Percentiles rank a stretch among this genome's conserved stretches.
These are phyloP conservation scores for Philopedon plagiatum DNA, from an alignment of 2,888 invertebrate genomes.

Conservation along the genomic window DNA sequence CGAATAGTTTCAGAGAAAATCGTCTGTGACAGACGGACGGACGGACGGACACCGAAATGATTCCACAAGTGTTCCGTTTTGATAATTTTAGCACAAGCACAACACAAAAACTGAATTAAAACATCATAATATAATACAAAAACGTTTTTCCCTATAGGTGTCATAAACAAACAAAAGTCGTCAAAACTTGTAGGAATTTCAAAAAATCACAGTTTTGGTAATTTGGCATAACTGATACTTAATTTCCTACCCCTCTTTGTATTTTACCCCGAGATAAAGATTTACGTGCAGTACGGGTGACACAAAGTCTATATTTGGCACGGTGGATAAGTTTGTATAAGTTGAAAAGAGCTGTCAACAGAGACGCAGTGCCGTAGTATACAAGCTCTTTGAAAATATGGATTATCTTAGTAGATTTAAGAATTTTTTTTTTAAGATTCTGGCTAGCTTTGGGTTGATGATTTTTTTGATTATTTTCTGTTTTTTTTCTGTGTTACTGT, in stretches of 20 bases:
- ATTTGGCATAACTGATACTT: conserved; percentile 26
- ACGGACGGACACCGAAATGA: too few relatives aligned
- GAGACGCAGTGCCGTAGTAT: conserved; percentile 13
- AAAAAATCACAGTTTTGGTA: conserved; percentile 1
- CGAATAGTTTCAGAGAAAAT: too few relatives aligned
- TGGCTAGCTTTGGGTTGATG: too few relatives aligned
- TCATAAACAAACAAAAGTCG: neutral
- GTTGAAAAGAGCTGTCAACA: conserved; percentile 36
- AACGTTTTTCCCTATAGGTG: neutral
- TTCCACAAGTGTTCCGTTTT: too few relatives aligned
- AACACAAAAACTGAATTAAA: too few relatives aligned
- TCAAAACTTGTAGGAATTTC: neutral
- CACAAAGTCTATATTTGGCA: conserved; percentile 42
- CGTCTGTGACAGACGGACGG: too few relatives aligned
- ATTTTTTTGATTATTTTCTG: too few relatives aligned
- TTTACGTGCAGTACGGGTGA: conserved; percentile 22
- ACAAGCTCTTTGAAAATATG: too few relatives aligned
- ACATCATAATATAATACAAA: neutral
- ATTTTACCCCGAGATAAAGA: conserved; percentile 11
- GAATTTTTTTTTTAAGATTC: too few relatives aligned
- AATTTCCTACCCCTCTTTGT: conserved; percentile 24
- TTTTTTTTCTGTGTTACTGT: too few relatives aligned
- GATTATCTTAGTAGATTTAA: too few relatives aligned
- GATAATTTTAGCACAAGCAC: too few relatives aligned
- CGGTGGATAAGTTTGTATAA: conserved; percentile 38